Percentiles rank a stretch among this genome's conserved stretches.
Evolutionary conservation across 2,113 vertebrate species (phyloP).

Genomic region (Andinoacara biseriatus): DNA sequence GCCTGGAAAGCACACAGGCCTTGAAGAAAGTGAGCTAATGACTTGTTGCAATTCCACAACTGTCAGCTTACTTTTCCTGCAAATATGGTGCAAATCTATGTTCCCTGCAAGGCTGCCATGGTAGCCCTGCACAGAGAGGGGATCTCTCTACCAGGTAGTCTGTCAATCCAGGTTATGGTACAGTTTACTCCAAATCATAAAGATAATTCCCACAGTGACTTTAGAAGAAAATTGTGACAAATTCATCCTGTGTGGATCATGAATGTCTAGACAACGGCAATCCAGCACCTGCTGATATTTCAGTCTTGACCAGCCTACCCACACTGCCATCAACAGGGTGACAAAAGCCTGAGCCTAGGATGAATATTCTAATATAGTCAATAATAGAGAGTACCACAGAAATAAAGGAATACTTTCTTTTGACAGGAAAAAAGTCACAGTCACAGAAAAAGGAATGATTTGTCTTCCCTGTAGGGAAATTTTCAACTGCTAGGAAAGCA

Average conservation of each 20-base stretch:
- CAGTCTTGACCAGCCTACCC: neutral
- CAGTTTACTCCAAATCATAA: neutral
- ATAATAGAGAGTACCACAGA: neutral
- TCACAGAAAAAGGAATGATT: neutral
- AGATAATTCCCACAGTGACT: neutral
- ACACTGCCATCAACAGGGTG: neutral
- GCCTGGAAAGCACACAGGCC: neutral
- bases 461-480: neutral
- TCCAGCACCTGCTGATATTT: neutral
- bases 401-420: neutral
- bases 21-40: neutral
- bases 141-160: neutral
- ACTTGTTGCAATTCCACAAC: neutral
- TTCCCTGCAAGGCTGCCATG: neutral
- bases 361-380: neutral
- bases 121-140: neutral
- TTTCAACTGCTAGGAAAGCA: neutral
- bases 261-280: neutral
- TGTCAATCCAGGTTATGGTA: neutral
- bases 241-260: neutral
- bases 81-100: neutral
- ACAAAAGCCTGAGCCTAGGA: too few species aligned
- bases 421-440: neutral
- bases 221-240: neutral
- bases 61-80: neutral